Base-by-base conservation (phyloP, 2,113 vertebrate species). In the Phaethornis superciliosus region DNA sequence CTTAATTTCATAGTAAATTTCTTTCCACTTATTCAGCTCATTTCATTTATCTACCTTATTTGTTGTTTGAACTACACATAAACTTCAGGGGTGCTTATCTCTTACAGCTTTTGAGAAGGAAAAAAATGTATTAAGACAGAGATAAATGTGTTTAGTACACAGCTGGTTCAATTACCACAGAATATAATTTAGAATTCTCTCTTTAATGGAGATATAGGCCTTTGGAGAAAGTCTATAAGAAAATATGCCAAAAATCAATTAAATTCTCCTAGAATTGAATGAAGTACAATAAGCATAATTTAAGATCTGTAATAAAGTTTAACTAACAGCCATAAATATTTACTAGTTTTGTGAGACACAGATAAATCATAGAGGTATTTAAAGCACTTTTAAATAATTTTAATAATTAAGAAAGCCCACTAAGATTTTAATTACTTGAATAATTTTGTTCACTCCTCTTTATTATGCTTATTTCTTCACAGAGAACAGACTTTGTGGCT, bases 31-130 rank as follows among this genome's bases (percentile, higher is more conserved):
- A 62, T 62, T 94, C 69, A 54, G 40, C 20, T 94, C 40, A 88
- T 84, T 96, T 58, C 21, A 96, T 96, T 96, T 96, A 92, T 97
- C 83, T 95, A 90, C 44, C 51, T 95, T 95, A 94, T 96, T 96
- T 96, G 81, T 95, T 95, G 90, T 84, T 95, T 92, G 78, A 95
- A 84, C 75, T 90, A 78, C 80, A 93, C 46, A 81, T 92, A 95
- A 97, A 97, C 89, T 96, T 96, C 69, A 86, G 70, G 33, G 33
- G 8, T 2, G 20, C 81, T 96, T 97, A 96, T 96, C 85, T 91
- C 94, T 85, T 90, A 94, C 47, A 93, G 89, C 75, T 94, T 90
- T 97, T 67, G 58, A 28, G 46, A 67, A 88, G 35, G 16, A 96
- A 96, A 95, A 95, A 42, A 88, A 75, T 67, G 28, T 81, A 91